These are phyloP conservation scores for Scotopteryx bipunctaria DNA, from an alignment of 2,888 invertebrate species.

Conservation along the genomic window DNA sequence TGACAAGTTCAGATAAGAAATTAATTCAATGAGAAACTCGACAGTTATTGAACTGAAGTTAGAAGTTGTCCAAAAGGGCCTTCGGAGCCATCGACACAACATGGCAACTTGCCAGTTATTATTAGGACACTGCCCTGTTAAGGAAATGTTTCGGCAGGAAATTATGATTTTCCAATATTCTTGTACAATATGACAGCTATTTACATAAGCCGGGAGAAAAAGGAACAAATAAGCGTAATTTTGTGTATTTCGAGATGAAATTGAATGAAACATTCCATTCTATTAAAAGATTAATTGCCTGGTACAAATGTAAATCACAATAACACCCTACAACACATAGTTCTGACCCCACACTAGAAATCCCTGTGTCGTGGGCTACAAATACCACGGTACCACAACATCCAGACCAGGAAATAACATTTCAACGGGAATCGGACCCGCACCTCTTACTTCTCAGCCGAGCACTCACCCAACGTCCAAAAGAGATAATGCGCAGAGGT, in stretches of 20 bases:
- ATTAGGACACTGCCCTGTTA: conserved; percentile 19
- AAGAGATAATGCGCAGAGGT: not conserved
- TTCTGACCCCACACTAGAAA: too few species aligned
- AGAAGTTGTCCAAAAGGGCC: conserved; percentile 34
- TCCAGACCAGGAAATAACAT: too few species aligned
- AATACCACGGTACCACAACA: too few species aligned
- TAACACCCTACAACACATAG: too few species aligned
- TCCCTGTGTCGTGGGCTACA: too few species aligned
- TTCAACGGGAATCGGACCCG: too few species aligned
- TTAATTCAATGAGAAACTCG: conserved; percentile 26
- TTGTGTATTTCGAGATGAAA: not conserved
- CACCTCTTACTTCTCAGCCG: too few species aligned
- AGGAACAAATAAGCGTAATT: not conserved
- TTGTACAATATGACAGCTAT: not conserved
- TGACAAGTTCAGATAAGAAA: conserved; percentile 26
- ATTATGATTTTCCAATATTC: conserved; percentile 13
- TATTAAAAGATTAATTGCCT: too few species aligned
- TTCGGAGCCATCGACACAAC: conserved; percentile 27
- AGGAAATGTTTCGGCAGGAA: conserved; percentile 1
- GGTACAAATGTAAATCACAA: too few species aligned
- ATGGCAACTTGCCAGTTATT: conserved; percentile 35
- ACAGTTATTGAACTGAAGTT: conserved; percentile 28
- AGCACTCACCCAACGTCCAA: not conserved
- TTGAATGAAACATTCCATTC: too few species aligned
- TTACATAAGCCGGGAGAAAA: not conserved